A percentile compares a stretch with the other conserved stretches of the same genome.
Evolutionary conservation across 2,113 vertebrate species (phyloP).

Genomic region (Pachycephala philippinensis): DNA sequence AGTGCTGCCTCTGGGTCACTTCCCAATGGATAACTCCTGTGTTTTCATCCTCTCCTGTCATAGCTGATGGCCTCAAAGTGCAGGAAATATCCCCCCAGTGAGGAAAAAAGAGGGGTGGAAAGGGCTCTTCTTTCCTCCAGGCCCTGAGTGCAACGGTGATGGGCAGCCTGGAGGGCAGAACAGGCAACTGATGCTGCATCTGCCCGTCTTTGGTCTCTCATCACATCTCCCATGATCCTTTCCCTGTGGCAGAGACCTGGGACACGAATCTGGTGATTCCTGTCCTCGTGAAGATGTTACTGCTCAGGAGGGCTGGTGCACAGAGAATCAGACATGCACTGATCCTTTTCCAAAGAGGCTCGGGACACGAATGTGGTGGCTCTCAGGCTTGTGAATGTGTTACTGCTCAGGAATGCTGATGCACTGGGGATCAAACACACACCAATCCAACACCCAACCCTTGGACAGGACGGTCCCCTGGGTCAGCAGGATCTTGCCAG

Average conservation of each 20-base stretch:
- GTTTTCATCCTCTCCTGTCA: background rate
- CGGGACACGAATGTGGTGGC: background rate
- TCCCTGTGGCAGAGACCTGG: background rate
- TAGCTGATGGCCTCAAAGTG: background rate
- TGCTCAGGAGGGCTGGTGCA: background rate
- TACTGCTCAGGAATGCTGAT: background rate
- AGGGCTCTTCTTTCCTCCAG: background rate
- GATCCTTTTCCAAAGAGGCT: background rate
- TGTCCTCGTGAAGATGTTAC: rapidly evolving
- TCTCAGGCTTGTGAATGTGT: rapidly evolving
- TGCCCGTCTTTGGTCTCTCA: background rate
- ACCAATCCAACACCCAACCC: background rate
- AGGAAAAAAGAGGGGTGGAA: background rate
- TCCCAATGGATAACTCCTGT: background rate
- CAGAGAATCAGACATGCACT: rapidly evolving
- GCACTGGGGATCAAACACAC: background rate
- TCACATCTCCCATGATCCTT: rapidly evolving
- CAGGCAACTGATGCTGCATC: rapidly evolving
- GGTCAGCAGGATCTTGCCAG: rapidly evolving
- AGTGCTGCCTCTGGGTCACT: background rate
- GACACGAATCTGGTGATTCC: background rate
- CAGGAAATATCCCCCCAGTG: background rate
- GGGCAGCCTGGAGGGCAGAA: background rate
- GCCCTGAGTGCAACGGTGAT: rapidly evolving
- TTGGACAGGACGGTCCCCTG: rapidly evolving